phyloP scores from a whole-genome alignment of 37 sponge, comb jelly and placozoan species.

The Cladorhizidae sp. region DNA sequence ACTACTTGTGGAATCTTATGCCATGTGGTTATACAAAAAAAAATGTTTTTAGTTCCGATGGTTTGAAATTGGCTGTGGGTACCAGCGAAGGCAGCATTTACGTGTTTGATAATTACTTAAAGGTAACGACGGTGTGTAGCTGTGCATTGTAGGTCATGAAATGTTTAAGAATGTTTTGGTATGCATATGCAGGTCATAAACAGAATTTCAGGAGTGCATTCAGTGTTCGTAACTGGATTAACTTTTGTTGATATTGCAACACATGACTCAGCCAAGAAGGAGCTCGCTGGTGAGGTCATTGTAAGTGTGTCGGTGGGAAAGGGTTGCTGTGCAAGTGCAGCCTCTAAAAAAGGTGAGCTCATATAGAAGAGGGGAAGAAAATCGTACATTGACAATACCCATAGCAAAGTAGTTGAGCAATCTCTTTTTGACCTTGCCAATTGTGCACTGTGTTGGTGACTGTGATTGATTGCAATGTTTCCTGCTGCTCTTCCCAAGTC shows the following conservation, averaged over 20 bases:
- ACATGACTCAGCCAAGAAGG: neutral
- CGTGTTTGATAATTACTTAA: slow-evolving; percentile 9
- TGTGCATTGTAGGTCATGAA: neutral
- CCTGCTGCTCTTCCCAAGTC: too few relatives aligned
- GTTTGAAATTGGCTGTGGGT: slow-evolving; percentile 29
- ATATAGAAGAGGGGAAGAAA: too few relatives aligned
- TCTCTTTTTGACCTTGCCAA: too few relatives aligned
- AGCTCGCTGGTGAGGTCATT: neutral
- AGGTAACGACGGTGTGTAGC: neutral
- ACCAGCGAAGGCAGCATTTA: slow-evolving; percentile 22
- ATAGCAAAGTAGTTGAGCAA: too few relatives aligned
- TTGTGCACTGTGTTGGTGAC: too few relatives aligned
- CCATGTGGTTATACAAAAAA: neutral
- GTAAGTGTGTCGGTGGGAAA: slow-evolving; percentile 65
- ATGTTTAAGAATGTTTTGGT: neutral
- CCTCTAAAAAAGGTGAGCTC: neutral
- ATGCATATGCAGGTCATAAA: slow-evolving; percentile 17
- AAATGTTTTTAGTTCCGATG: slow-evolving; percentile 15
- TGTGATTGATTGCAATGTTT: too few relatives aligned
- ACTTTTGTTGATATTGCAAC: slow-evolving; percentile 4
- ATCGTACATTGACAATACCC: too few relatives aligned
- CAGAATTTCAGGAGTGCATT: slow-evolving; percentile 22
- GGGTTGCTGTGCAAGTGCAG: slow-evolving; percentile 36
- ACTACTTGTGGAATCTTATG: neutral
- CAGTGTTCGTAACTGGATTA: slow-evolving; percentile 43